Base-by-base conservation (phyloP, 2,113 vertebrate genomes). In the Cryptomyrus ogoouensis region DNA sequence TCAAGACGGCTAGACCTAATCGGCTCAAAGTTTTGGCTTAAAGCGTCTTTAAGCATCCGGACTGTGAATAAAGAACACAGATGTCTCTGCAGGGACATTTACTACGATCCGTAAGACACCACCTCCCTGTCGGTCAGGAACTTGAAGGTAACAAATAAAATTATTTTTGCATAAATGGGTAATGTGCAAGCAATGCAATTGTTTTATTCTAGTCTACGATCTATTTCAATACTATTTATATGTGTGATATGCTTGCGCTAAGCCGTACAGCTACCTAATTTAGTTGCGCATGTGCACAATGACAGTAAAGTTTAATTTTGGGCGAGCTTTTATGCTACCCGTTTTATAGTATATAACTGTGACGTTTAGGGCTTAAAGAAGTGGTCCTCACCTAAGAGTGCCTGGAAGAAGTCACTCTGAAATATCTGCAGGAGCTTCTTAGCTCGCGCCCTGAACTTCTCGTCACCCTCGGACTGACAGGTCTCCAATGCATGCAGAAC, bases 361-460 rank as follows among this genome's bases (percentile, higher is more conserved):
- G n/a, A n/a, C 3, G 62, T 66, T 66, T n/a, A 27, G 24, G 4
- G 62, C 8, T 66, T 66, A 27, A 66, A 27, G 62, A 3, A 66
- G n/a, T 27, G 62, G 9, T 27, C 9, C 62, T 91, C 93, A 96
- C 95, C 96, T 42, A 96, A 93, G 49, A 96, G 92, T 7, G 96
- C 95, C 92, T 96, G 95, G 92, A 96, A 96, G 84, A 96, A 91
- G 93, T 96, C 95, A 35, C 95, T 96, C 92, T 95, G 95, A 91
- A 96, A 96, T 91, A 96, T 94, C 90, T 92, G 93, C 44, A 96
- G 94, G 12, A 96, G 93, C 86, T 93, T 95, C 84, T 96, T 94
- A 1, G 95, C 94, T 0, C 92, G 92, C 91, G 91, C 92, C 93
- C 95, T 95, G 92, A 96, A 95, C 42, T 91, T 94, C 10, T 95